A percentile compares a stretch with the other conserved stretches of the same genome.
Evolutionary conservation across 2,888 invertebrate species (phyloP).

Genomic region (Drosophila helvetica): DNA sequence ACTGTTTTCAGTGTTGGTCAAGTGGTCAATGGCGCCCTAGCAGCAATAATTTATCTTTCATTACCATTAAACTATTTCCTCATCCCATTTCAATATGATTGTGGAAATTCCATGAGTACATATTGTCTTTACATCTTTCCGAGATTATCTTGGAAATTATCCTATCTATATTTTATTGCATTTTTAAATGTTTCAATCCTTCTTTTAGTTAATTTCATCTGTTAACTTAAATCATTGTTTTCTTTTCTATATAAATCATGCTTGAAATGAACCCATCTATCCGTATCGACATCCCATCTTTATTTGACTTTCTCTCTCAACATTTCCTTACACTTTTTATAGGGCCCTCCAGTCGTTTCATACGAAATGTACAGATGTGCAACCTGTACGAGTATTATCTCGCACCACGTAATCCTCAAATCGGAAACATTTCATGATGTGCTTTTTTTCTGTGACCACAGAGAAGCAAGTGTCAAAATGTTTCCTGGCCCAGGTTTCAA

Average conservation of each 20-base stretch:
- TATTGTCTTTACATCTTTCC: no score
- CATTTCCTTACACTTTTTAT: background rate
- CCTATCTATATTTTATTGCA: background rate
- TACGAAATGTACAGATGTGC: background rate
- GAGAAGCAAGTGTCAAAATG: slow-evolving; percentile 62
- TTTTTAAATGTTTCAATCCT: no score
- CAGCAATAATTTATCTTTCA: no score
- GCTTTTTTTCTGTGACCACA: slow-evolving; percentile 1
- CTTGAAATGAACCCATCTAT: background rate
- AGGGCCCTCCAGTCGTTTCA: no score
- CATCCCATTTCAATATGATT: background rate
- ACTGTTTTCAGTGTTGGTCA: no score
- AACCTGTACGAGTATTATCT: slow-evolving; percentile 10
- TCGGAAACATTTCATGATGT: background rate
- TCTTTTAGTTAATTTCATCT: background rate
- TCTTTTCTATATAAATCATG: background rate
- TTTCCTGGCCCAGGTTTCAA: slow-evolving; percentile 52
- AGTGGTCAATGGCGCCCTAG: no score
- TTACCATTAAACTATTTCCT: no score
- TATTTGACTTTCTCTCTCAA: background rate
- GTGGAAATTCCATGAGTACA: background rate
- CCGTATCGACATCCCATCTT: background rate
- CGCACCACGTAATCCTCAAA: slow-evolving; percentile 13
- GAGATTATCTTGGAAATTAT: background rate
- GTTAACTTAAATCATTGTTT: background rate